phyloP scores from a whole-genome alignment of 2,797 vertebrate genomes.

The Cygnus olor region DNA sequence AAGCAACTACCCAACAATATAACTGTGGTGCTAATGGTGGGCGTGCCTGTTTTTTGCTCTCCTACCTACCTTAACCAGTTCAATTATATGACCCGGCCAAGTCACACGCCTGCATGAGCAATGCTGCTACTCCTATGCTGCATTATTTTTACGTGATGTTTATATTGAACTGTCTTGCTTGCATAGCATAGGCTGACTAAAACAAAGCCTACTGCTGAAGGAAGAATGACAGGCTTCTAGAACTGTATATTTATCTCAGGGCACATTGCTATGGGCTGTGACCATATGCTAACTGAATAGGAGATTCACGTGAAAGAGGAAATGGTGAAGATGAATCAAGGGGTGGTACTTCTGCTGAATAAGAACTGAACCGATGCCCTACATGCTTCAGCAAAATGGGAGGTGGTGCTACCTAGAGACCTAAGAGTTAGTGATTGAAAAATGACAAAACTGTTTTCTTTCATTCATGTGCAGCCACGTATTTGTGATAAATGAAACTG shows the following conservation, averaged over 20 bases:
- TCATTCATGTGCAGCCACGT: background rate
- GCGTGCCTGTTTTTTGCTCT: constrained; percentile 36
- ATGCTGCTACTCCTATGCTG: constrained; percentile 37
- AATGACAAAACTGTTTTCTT: background rate
- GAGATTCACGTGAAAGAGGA: background rate
- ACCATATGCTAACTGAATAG: background rate
- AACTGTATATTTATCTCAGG: background rate
- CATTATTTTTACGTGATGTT: background rate
- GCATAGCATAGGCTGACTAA: background rate
- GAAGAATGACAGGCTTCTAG: background rate
- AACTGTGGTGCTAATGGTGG: background rate
- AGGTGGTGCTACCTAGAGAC: background rate
- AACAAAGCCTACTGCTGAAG: background rate
- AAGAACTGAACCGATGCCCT: background rate
- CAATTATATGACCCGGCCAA: background rate
- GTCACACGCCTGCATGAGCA: constrained; percentile 18
- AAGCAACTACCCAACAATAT: background rate
- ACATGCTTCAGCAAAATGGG: background rate
- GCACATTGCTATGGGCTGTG: background rate
- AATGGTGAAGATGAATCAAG: constrained; percentile 3
- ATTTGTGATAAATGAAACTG: background rate
- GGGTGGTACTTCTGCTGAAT: constrained; percentile 30
- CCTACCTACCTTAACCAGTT: background rate
- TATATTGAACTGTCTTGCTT: background rate
- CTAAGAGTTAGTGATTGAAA: background rate